Base-by-base conservation (phyloP, 2,797 vertebrate genomes). In the Meriones psammophilus region DNA sequence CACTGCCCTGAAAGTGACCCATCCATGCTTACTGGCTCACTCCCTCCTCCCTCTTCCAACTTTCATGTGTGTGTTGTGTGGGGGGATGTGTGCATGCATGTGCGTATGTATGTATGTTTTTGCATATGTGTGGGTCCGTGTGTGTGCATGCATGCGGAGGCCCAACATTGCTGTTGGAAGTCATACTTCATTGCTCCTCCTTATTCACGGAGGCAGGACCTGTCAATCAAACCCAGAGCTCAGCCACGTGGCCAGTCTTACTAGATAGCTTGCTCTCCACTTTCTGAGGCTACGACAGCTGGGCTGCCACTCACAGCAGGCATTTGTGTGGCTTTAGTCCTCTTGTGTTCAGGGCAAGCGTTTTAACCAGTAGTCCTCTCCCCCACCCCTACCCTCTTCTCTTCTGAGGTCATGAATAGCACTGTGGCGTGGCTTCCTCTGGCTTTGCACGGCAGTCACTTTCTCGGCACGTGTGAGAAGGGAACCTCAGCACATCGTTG, bases 11-110 rank as follows among this genome's bases (percentile, higher is more conserved):
- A 83, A 86, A n/a, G 3, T 28, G 54, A 46, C 76, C 87, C 6
- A 56, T 54, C 0, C 6, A 1, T 0, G 2, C 0, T 74, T 50
- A 17, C 24, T 15, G 3, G n/a, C 6, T 13, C 39, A 28, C 46
- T 17, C 54, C 56, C 30, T 39, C n/a, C 14, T 20, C 74, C n/a
- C 68, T 28, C 36, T 30, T 56, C 33, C 54, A 3, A 33, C 36
- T 30, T 88, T 56, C n/a, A 39, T 74, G 85, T 42, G 42, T 28
- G 24, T 56, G 15, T 39, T 8, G n/a, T 60, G 30, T 54, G 26
- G 20, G 68, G 60, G 3, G 9, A 14, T 28, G 36, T 30, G 39
- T 26, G 6, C 13, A 39, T 26, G 54, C 30, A 13, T 56, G 26
- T 46, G 42, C 4, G 14, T 22, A 28, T 42, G 56, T 7, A 20